Percentiles rank a stretch among this genome's conserved stretches.
Evolutionary conservation across 2,113 vertebrate species (phyloP).

Genomic region (Channa maculata): DNA sequence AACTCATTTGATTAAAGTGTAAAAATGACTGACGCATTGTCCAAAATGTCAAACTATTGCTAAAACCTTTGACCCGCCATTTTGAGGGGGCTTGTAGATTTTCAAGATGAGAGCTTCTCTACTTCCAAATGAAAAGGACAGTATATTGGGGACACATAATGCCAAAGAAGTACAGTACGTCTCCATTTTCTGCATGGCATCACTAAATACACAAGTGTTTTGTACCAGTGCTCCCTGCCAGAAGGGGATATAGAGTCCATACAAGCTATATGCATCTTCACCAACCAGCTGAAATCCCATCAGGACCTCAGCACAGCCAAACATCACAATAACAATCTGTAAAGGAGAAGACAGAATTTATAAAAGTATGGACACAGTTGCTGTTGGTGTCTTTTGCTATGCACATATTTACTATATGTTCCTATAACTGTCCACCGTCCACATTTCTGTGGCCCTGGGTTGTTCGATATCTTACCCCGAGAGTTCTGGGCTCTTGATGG

Average conservation of each 20-base stretch:
- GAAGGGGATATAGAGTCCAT: constrained; percentile 40
- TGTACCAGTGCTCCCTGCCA: constrained; percentile 74
- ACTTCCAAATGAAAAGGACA: too few relatives aligned
- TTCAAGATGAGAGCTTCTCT: too few relatives aligned
- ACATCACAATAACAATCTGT: constrained; percentile 68
- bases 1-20: too few relatives aligned
- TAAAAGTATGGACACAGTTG: too few relatives aligned
- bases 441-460: too few relatives aligned
- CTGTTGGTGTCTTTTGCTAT: background rate
- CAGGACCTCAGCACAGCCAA: constrained; percentile 69
- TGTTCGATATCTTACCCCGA: constrained; percentile 62
- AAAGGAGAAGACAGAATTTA: background rate
- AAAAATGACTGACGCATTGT: too few relatives aligned
- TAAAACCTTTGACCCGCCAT: background rate
- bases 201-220: background rate
- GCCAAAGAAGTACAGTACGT: background rate
- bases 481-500: constrained; percentile 56
- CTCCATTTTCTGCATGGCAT: background rate
- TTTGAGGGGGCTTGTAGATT: too few relatives aligned
- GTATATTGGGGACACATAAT: background rate
- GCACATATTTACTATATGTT: background rate
- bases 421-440: too few relatives aligned
- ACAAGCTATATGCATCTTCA: rapidly evolving
- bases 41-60: background rate
- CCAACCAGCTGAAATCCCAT: constrained; percentile 47